Base-by-base conservation (phyloP, 92 coral and sea anemone species). In the Montipora capitata region DNA sequence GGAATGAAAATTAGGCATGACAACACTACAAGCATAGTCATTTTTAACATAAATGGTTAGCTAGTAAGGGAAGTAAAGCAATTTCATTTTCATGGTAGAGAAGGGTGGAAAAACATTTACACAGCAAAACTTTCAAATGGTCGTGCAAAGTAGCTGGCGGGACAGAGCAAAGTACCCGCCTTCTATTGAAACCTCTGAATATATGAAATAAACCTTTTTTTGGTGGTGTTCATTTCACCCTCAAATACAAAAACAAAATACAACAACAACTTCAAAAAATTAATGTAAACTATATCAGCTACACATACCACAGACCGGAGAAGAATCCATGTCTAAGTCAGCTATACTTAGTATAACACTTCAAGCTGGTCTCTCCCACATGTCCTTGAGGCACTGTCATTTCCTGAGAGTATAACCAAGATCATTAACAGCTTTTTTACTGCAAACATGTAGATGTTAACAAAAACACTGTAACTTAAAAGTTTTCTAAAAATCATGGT, bases 291-390 rank as follows among this genome's bases (percentile, higher is more conserved):
- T 20, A 15, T 58, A 58, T 12, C 17, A 10, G 17, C 15, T 58
- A 58, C 14, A 58, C 64, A 58, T 58, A 58, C 64, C 64, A 58
- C 64, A 58, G n/a, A 58, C 64, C 10, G 64, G 64, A 58, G 64
- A 3, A 15, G 64, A 58, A 58, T 45, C 3, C 52, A 45, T 45
- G 9, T 58, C 64, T 58, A 58, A 10, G 64, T 58, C 64, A 58
- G 64, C 64, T 58, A 58, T 15, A 58, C 64, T 45, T 45, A 45
- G 52, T 45, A 1, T 58, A 58, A 58, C 64, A 58, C 64, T 58
- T 58, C 64, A 58, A 58, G 14, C 64, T 58, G 20, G 17, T 15
- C 17, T 58, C 64, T 15, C 14, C 64, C 17, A 10, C 14, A 58
- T 45, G 51, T 45, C 51, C 63, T 57, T 12, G 63, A 57, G 63